These are phyloP conservation scores for Pandemis corylana DNA, from an alignment of 2,888 invertebrate genomes.

Conservation along the genomic window DNA sequence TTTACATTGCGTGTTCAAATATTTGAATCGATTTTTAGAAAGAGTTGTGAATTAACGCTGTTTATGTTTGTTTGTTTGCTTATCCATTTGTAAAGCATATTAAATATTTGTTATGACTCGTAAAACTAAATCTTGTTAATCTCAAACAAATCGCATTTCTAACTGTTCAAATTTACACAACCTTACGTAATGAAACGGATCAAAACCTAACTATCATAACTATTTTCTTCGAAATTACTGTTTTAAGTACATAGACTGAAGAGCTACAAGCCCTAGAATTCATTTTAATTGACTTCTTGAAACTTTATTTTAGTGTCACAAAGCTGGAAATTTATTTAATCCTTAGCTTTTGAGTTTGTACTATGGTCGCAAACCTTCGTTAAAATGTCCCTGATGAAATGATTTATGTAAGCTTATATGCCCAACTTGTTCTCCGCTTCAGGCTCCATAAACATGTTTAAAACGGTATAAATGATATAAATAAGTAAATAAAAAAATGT, in stretches of 20 bases:
- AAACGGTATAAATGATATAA: background rate
- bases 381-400: too few species aligned
- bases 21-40: background rate
- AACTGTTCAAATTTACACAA: background rate
- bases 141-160: too few species aligned
- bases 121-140: too few species aligned
- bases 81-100: background rate
- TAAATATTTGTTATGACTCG: too few species aligned
- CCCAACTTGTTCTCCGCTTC: background rate
- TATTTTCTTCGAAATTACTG: background rate
- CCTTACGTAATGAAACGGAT: background rate
- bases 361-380: too few species aligned
- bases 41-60: background rate
- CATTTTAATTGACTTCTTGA: background rate
- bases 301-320: background rate
- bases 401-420: too few species aligned
- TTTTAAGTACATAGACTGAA: background rate
- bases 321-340: background rate
- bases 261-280: background rate
- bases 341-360: too few species aligned
- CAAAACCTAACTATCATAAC: background rate
- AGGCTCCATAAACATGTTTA: background rate
- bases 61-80: background rate
- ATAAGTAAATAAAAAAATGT: too few species aligned
- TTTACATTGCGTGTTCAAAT: constrained; percentile 5